Evolutionary conservation across 2,113 vertebrate species (phyloP).

Genomic region (Ctenodactylus gundi): DNA sequence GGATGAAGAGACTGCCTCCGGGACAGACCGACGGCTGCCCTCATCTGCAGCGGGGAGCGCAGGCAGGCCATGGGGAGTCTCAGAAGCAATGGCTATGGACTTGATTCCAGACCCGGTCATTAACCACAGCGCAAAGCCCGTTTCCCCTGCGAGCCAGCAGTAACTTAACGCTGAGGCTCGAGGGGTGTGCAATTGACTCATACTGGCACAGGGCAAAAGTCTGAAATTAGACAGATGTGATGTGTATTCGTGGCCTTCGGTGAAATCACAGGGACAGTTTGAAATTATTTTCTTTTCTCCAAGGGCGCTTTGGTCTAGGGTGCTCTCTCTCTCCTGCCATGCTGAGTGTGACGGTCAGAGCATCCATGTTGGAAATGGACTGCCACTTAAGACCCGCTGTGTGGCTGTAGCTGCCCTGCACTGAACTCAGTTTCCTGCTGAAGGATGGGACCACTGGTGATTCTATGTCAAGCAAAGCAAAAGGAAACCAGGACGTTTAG

Average conservation of each 20-base stretch:
- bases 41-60: not conserved
- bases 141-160: not conserved
- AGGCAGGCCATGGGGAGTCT: not conserved
- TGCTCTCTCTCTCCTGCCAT: not conserved
- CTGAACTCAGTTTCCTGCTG: not conserved
- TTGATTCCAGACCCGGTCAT: constrained; percentile 25
- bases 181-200: constrained; percentile 26
- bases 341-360: constrained; percentile 10
- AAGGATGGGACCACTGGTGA: not conserved
- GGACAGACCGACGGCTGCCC: not conserved
- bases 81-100: not conserved
- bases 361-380: not conserved
- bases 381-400: not conserved
- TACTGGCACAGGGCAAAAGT: constrained; percentile 5
- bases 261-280: constrained; percentile 59
- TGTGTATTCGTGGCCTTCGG: constrained; percentile 43
- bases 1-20: not conserved
- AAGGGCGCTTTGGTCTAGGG: constrained; percentile 44
- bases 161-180: constrained; percentile 8
- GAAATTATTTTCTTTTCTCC: constrained; percentile 46
- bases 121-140: constrained; percentile 3
- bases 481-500: not conserved
- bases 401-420: not conserved
- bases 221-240: constrained; percentile 48
- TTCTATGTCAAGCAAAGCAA: not conserved